A percentile compares a stretch with the other conserved stretches of the same genome.
Evolutionary conservation across 2,888 invertebrate genomes (phyloP).

Genomic region (Tuta absoluta): DNA sequence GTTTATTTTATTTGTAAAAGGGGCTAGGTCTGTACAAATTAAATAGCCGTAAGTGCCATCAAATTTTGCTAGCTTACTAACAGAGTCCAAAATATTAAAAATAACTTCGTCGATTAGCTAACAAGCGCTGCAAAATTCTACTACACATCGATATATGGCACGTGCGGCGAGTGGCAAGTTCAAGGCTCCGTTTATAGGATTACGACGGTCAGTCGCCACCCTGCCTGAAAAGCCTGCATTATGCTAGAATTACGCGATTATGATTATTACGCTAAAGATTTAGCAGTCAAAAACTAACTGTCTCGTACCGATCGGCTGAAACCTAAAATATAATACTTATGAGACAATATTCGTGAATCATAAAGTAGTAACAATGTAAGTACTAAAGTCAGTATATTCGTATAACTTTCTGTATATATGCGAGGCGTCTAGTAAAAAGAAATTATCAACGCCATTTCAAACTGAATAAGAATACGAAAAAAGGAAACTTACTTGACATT

Average conservation of each 20-base stretch:
- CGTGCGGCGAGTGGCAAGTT: constrained; percentile 36
- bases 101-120: no score
- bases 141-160: constrained; percentile 22
- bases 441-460: neutral
- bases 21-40: no score
- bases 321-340: no score
- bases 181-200: constrained; percentile 50
- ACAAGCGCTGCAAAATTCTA: no score
- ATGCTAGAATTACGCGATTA: constrained; percentile 1
- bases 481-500: constrained; percentile 88
- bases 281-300: neutral
- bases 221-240: constrained; percentile 5
- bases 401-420: no score
- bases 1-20: no score
- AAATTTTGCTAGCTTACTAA: no score
- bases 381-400: no score
- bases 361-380: no score
- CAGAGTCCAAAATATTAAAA: no score
- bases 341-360: neutral
- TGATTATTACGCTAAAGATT: neutral
- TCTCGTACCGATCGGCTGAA: no score
- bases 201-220: constrained; percentile 36
- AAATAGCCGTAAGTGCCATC: no score
- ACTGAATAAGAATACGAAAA: neutral
- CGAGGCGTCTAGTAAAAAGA: neutral